These are phyloP conservation scores for Leucopsar rothschildi DNA, from an alignment of 2,113 vertebrate genomes.

Conservation along the genomic window DNA sequence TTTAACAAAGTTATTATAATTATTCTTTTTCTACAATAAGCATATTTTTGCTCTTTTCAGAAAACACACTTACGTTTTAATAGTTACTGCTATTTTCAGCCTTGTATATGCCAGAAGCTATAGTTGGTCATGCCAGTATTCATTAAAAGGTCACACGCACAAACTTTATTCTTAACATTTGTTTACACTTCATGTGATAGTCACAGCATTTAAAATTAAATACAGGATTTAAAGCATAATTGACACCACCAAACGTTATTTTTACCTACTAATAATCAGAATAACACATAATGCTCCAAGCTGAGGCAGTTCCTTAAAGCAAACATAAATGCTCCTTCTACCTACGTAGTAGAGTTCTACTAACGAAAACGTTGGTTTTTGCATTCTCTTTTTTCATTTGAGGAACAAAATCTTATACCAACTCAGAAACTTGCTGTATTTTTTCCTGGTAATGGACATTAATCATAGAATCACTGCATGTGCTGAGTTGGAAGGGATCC, in stretches of 20 bases:
- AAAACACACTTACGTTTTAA: conserved; percentile 22
- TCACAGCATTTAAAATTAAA: background rate
- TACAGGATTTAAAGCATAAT: background rate
- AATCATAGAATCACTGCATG: background rate
- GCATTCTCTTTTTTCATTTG: background rate
- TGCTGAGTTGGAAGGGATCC: background rate
- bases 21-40: conserved; percentile 44
- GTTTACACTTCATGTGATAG: background rate
- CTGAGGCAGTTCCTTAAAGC: background rate
- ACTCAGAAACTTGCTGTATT: background rate
- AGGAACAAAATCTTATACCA: background rate
- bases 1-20: conserved; percentile 18
- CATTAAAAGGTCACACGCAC: background rate
- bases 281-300: background rate
- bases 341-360: background rate
- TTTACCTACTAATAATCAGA: background rate
- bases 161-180: background rate
- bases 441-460: background rate
- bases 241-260: background rate
- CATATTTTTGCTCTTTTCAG: conserved; percentile 35
- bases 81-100: conserved; percentile 3
- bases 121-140: background rate
- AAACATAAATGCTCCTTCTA: background rate
- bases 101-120: background rate
- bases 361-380: background rate